Evolutionary conservation across 2,888 invertebrate genomes (phyloP).

Genomic region (Acleris cristana): DNA sequence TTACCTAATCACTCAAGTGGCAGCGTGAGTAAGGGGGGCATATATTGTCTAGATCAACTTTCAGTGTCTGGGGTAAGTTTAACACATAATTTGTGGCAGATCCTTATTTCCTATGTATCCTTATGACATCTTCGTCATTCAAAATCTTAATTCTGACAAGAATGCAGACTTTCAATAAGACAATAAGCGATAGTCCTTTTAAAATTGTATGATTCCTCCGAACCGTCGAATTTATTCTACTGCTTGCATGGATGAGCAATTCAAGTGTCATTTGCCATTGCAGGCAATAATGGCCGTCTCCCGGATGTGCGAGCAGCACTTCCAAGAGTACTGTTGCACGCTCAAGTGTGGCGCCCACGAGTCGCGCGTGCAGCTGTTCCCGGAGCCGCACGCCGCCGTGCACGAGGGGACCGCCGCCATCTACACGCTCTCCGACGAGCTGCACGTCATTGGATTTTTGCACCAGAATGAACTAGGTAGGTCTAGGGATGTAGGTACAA

Average conservation of each 20-base stretch:
- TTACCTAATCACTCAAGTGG: slow-evolving; percentile 63
- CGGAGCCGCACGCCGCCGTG: slow-evolving; percentile 81
- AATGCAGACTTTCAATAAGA: no score
- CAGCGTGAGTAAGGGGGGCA: slow-evolving; percentile 64
- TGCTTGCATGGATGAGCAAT: no score
- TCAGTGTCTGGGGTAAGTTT: slow-evolving; percentile 71
- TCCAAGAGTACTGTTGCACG: slow-evolving; percentile 74
- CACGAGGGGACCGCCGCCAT: slow-evolving; percentile 85
- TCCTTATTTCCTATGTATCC: no score
- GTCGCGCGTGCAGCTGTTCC: slow-evolving; percentile 72
- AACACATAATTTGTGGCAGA: no score
- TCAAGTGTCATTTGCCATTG: background rate
- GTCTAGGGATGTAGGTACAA: background rate
- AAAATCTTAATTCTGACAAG: no score
- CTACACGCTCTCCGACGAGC: slow-evolving; percentile 86
- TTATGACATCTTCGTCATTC: no score
- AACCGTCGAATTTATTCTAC: no score
- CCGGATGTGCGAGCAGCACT: slow-evolving; percentile 74
- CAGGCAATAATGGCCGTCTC: slow-evolving; percentile 68
- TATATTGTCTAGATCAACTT: slow-evolving; percentile 76
- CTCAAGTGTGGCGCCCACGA: slow-evolving; percentile 77
- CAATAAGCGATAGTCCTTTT: no score
- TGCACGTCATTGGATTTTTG: slow-evolving; percentile 95
- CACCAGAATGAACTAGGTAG: slow-evolving; percentile 91
- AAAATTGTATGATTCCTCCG: no score